Evolutionary conservation across 2,113 vertebrate genomes (phyloP).

Genomic region (Corvus hawaiiensis): DNA sequence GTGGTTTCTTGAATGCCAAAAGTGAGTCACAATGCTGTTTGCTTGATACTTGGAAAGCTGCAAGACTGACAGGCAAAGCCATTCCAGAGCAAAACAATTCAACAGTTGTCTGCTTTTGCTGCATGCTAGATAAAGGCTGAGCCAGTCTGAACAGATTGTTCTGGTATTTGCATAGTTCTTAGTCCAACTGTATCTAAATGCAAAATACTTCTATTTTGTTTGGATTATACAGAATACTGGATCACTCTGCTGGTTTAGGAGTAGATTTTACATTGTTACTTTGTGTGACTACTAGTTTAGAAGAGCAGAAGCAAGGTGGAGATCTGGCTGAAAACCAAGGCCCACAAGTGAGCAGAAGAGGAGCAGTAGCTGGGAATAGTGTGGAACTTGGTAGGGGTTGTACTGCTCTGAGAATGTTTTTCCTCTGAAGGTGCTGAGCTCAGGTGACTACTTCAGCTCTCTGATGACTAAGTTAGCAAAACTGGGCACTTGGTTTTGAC

Average conservation of each 20-base stretch:
- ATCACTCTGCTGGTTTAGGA: not conserved
- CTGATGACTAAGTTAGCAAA: not conserved
- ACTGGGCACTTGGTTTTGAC: not conserved
- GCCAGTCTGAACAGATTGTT: not conserved
- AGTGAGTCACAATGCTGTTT: constrained; percentile 31
- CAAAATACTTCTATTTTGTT: not conserved
- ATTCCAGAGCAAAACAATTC: constrained; percentile 22
- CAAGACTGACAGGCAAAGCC: not conserved
- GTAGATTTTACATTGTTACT: not conserved
- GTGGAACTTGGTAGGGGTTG: not conserved
- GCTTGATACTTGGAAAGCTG: not conserved
- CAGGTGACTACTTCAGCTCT: not conserved
- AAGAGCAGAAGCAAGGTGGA: not conserved
- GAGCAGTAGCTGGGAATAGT: not conserved
- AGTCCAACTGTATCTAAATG: not conserved
- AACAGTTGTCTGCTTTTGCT: not conserved
- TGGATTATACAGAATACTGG: not conserved
- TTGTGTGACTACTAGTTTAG: fast-evolving
- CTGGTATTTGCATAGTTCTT: not conserved
- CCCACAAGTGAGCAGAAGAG: not conserved
- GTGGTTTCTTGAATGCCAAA: constrained; percentile 14
- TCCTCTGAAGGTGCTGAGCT: not conserved
- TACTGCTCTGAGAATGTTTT: not conserved
- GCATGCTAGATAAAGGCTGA: not conserved
- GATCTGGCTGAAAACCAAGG: not conserved